Conservation (phyloP, 2,797 vertebrate species). For the Hypotaenidia philippensis region DNA sequence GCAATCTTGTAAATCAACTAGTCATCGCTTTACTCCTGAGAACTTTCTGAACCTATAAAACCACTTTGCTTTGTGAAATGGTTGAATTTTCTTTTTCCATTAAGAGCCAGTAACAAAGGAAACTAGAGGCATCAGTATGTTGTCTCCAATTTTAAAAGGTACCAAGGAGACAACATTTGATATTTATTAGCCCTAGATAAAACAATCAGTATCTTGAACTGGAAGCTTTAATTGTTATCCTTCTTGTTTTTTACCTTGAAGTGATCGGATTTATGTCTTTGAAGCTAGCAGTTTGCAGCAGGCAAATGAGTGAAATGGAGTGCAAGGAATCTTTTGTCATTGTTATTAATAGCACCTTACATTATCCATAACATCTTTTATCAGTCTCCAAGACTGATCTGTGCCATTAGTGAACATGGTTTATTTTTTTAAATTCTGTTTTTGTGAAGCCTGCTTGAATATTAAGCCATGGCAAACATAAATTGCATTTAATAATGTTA, state of each 20-base stretch:
- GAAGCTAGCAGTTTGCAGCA: neutral
- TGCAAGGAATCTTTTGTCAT: neutral
- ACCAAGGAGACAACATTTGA: neutral
- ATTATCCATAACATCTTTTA: neutral
- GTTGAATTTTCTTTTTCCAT: neutral
- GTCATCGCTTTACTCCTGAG: neutral
- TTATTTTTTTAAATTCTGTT: neutral
- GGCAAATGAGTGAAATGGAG: neutral
- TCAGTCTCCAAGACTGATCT: neutral
- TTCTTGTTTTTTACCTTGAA: neutral
- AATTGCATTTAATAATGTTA: neutral
- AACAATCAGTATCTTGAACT: neutral
- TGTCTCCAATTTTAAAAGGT: neutral
- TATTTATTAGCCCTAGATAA: neutral
- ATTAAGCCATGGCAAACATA: neutral
- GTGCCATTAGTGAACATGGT: neutral
- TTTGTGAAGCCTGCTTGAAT: neutral
- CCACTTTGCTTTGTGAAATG: neutral
- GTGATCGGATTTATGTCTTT: neutral
- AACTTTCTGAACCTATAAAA: neutral
- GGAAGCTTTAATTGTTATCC: neutral
- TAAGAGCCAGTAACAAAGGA: neutral
- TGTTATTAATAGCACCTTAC: neutral
- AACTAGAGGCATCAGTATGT: neutral
- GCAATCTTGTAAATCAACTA: neutral